Conservation (phyloP, 1,140 invertebrate genomes). For the Chlorops oryzae region DNA sequence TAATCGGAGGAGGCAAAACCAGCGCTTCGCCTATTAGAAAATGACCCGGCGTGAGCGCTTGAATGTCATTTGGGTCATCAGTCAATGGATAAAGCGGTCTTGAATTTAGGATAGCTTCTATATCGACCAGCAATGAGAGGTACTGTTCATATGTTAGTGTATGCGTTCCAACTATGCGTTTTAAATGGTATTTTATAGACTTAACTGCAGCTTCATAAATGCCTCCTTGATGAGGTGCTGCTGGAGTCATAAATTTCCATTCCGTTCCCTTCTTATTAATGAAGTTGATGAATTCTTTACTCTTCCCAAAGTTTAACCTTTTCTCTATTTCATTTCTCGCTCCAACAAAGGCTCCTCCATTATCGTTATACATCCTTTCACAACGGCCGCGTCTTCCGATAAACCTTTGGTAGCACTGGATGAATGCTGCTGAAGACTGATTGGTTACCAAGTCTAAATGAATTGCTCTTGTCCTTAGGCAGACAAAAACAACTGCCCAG, state of each 20-base stretch:
- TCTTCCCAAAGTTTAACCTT: too few relatives aligned
- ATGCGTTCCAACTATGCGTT: conserved; percentile 21
- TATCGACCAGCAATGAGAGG: conserved; percentile 25
- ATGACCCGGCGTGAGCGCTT: conserved; percentile 42
- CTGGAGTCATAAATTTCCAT: conserved; percentile 29
- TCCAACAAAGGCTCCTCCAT: too few relatives aligned
- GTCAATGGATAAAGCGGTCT: conserved; percentile 30
- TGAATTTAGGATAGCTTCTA: conserved; percentile 35
- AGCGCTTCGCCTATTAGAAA: conserved; percentile 36
- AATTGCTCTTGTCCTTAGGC: too few relatives aligned
- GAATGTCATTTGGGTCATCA: conserved; percentile 34
- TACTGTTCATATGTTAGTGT: conserved; percentile 29
- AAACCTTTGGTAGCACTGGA: too few relatives aligned
- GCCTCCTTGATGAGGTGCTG: conserved; percentile 32
- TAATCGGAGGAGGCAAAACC: neutral
- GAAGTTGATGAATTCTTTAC: too few relatives aligned
- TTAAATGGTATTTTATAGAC: conserved; percentile 30
- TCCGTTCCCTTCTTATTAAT: too few relatives aligned
- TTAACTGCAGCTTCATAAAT: conserved; percentile 32
- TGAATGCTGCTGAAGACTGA: too few relatives aligned
- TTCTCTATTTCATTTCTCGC: too few relatives aligned
- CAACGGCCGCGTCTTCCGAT: too few relatives aligned
- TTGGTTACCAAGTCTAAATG: too few relatives aligned
- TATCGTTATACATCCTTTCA: too few relatives aligned
- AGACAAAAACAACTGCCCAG: too few relatives aligned